Conservation (phyloP, 2,113 vertebrate species). For the Clarias macrocephalus region DNA sequence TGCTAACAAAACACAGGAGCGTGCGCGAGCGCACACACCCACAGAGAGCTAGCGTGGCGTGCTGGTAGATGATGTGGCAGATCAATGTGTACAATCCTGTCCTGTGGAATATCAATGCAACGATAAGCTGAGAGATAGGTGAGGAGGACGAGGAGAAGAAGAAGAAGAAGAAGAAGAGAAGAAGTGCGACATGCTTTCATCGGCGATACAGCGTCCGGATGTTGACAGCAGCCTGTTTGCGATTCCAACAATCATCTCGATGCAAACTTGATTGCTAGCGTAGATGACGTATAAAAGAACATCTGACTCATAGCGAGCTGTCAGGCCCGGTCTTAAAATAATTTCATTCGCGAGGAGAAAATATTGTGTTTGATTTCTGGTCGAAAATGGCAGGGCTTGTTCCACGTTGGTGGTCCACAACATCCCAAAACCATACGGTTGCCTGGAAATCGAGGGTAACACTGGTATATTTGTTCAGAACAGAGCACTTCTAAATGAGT, state of each 20-base stretch:
- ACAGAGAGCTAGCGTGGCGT: slow-evolving; percentile 14
- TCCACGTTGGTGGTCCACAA: slow-evolving; percentile 40
- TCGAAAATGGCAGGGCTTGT: slow-evolving; percentile 27
- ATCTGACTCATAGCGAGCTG: slow-evolving; percentile 27
- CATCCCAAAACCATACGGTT: slow-evolving; percentile 34
- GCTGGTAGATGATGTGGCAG: slow-evolving; percentile 18
- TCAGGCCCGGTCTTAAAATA: slow-evolving; percentile 15
- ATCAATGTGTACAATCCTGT: neutral
- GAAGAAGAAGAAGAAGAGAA: no score
- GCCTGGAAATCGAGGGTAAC: slow-evolving; percentile 14
- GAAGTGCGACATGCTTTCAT: neutral
- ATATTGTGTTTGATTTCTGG: slow-evolving; percentile 23
- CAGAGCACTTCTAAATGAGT: slow-evolving; percentile 6
- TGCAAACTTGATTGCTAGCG: slow-evolving; percentile 15
- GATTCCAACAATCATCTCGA: neutral
- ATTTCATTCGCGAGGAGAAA: slow-evolving; percentile 25
- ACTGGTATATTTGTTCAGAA: slow-evolving; percentile 21
- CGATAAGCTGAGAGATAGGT: neutral
- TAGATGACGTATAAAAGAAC: neutral
- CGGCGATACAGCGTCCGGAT: no score
- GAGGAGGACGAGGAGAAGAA: neutral
- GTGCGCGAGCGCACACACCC: neutral
- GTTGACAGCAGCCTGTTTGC: neutral
- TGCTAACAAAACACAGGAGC: slow-evolving; percentile 35
- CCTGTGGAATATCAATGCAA: neutral